Base-by-base conservation (phyloP, 2,797 vertebrate species). In the Sebastes cheni region DNA sequence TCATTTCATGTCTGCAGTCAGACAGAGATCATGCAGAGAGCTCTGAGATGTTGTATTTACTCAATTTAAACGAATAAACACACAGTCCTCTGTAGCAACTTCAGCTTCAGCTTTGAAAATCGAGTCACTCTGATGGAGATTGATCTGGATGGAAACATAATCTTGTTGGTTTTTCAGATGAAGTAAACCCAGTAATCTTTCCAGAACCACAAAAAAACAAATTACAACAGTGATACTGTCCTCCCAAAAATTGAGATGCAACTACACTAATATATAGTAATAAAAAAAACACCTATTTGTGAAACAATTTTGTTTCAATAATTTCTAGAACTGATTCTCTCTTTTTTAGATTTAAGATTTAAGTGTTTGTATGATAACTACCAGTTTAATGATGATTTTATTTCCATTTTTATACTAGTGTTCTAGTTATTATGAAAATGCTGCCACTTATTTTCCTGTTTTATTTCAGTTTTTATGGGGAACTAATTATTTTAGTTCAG, bases 11-110 rank as follows among this genome's bases (percentile, higher is more conserved):
- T 80, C 27, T 22, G 78, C 34, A 42, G 75, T 55, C 72, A 67
- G 22, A 50, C 22, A 67, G 60, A 64, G 60, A 73, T 72, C 77
- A 71, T 0, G 12, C 50, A 13, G 22, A 16, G 67, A 72, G 27
- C 80, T 72, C 55, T 34, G 64, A 80, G 71, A 75, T 8, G 68
- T 52, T 81, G 55, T 62, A 36, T 82, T 83, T 64, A 55, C 56
- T 73, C 71, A 34, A 54, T 78, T 67, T 55, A 72, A 25, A 64
- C 11, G 34, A 66, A 61, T 55, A 70, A 79, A 70, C 72, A 67
- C 30, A 8, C 8, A 34, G 68, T 27, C 27, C n/a, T 64, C 68
- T 52, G 54, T 32, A 11, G 23, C 8, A 14, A 10, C 3, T 70
- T 72, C 67, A 64, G 22, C 46, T 25, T 77, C 16, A 72, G 55